Evolutionary conservation across 1,140 invertebrate species (phyloP).

Genomic region (Ylistrum balloti): DNA sequence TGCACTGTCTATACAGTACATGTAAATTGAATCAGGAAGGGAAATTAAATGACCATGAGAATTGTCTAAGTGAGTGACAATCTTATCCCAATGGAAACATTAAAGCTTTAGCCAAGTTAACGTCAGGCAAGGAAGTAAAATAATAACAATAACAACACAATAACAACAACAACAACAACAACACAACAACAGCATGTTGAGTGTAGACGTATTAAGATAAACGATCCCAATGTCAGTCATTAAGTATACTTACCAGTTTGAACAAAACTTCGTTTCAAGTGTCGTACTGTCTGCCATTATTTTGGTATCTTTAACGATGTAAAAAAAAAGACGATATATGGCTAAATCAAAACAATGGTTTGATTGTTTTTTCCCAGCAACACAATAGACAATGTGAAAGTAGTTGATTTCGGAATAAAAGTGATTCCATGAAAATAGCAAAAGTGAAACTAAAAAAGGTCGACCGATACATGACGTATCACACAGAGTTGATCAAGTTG

Average conservation of each 20-base stretch:
- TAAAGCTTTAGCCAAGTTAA: too few relatives aligned
- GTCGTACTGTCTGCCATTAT: conserved; percentile 64
- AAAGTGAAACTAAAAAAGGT: background rate
- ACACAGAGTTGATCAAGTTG: background rate
- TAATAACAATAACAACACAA: too few relatives aligned
- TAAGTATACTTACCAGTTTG: conserved; percentile 74
- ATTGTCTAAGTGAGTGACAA: too few relatives aligned
- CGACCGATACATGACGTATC: background rate
- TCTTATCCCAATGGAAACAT: too few relatives aligned
- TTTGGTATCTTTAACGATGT: background rate
- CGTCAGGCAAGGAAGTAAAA: too few relatives aligned
- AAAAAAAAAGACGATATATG: background rate
- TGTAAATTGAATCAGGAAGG: too few relatives aligned
- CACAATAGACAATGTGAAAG: conserved; percentile 40
- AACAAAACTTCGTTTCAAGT: conserved; percentile 70
- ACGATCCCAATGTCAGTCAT: too few relatives aligned
- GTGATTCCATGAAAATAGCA: background rate
- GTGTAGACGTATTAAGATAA: too few relatives aligned
- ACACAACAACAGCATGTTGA: too few relatives aligned
- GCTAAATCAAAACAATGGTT: background rate
- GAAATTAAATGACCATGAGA: too few relatives aligned
- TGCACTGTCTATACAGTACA: too few relatives aligned
- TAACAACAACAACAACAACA: too few relatives aligned
- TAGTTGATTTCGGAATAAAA: background rate
- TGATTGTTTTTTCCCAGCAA: conserved; percentile 45